Conservation (phyloP, 1,140 invertebrate species). For the Centruroides vittatus region DNA sequence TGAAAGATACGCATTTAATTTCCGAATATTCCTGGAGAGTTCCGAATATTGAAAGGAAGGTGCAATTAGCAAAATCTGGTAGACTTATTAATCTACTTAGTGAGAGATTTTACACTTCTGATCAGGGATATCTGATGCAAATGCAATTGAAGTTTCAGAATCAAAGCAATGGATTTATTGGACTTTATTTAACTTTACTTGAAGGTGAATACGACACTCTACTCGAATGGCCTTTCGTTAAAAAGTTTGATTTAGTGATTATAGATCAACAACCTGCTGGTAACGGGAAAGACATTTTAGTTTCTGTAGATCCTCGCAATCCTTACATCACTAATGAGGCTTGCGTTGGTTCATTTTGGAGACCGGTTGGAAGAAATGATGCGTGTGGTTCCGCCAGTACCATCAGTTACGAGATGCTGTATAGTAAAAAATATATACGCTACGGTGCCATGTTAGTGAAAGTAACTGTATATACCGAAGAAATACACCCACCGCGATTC, state of each 20-base stretch:
- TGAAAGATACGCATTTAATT: slow-evolving; percentile 6
- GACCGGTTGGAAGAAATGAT: slow-evolving; percentile 11
- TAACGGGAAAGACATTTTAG: neutral
- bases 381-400: slow-evolving; percentile 4
- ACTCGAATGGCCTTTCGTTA: slow-evolving; percentile 16
- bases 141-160: slow-evolving; percentile 14
- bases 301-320: slow-evolving; percentile 3
- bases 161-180: neutral
- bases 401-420: slow-evolving; percentile 4
- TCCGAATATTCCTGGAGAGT: slow-evolving; percentile 17
- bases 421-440: slow-evolving; percentile 12
- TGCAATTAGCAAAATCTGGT: slow-evolving; percentile 4
- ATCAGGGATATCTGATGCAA: slow-evolving; percentile 18
- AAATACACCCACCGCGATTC: slow-evolving; percentile 8
- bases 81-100: slow-evolving; percentile 5
- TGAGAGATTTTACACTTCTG: slow-evolving; percentile 17
- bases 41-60: slow-evolving; percentile 14
- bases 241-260: slow-evolving; percentile 10
- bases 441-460: slow-evolving; percentile 10
- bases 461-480: slow-evolving; percentile 4
- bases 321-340: slow-evolving; percentile 1
- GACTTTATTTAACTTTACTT: slow-evolving; percentile 15
- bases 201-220: slow-evolving; percentile 15
- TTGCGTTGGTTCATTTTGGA: slow-evolving; percentile 9
- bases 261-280: slow-evolving; percentile 4